These are phyloP conservation scores for Lasioglossum baleicum DNA, from an alignment of 1,140 invertebrate species.

Conservation along the genomic window DNA sequence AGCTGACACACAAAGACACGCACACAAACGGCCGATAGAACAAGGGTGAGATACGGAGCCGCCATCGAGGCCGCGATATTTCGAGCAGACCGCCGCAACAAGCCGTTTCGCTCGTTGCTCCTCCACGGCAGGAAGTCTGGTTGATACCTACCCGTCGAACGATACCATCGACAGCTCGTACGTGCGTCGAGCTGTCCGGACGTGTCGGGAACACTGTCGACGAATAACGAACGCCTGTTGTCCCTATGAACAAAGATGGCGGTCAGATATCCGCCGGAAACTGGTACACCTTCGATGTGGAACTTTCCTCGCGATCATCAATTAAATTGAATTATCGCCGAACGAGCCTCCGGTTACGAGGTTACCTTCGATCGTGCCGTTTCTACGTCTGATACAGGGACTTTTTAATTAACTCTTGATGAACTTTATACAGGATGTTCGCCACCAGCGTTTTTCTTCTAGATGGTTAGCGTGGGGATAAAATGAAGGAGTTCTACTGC, in stretches of 20 bases:
- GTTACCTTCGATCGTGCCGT: no score
- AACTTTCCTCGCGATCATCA: no score
- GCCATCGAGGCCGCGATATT: constrained; percentile 66
- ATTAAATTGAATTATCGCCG: no score
- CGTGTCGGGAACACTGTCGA: constrained; percentile 2
- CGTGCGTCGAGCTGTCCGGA: constrained; percentile 31
- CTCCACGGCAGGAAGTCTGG: constrained; percentile 43
- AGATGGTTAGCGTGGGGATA: no score
- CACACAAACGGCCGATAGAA: constrained; percentile 37
- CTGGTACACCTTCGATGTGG: neutral
- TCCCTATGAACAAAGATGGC: neutral
- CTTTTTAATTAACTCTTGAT: no score
- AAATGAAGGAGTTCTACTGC: no score
- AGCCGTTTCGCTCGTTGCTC: constrained; percentile 36
- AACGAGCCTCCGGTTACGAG: no score
- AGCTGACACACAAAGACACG: constrained; percentile 52
- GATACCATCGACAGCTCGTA: constrained; percentile 56
- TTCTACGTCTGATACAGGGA: no score
- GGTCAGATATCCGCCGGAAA: neutral
- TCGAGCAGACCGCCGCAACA: constrained; percentile 5
- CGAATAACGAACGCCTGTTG: constrained; percentile 17
- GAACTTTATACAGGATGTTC: no score
- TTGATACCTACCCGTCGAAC: constrained; percentile 53
- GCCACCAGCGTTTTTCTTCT: no score
- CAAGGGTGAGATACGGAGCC: constrained; percentile 67